Percentiles rank a stretch among this genome's conserved stretches.
phyloP scores from a whole-genome alignment of 2,888 invertebrate species.

The Adineta ricciae region DNA sequence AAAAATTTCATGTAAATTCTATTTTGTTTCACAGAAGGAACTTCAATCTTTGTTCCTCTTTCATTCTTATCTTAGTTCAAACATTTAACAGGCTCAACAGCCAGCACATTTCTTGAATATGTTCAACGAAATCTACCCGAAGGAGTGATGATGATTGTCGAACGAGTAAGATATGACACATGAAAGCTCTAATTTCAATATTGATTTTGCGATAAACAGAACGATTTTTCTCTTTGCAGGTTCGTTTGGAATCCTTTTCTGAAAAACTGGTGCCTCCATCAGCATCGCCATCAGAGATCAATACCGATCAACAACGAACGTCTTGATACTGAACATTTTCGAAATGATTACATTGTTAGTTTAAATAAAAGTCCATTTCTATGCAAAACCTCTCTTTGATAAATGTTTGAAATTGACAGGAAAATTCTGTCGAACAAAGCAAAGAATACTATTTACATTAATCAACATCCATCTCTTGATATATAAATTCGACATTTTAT shows the following conservation, averaged over 20 bases:
- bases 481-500: too few relatives aligned
- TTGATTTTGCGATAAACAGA: background rate
- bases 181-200: background rate
- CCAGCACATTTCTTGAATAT: constrained; percentile 88
- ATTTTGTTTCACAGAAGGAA: background rate
- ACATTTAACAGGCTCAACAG: constrained; percentile 81
- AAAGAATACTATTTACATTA: too few relatives aligned
- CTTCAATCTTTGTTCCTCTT: background rate
- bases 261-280: background rate
- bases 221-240: background rate
- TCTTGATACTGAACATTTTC: background rate
- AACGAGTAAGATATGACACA: background rate
- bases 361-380: background rate
- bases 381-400: background rate
- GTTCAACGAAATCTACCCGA: constrained; percentile 90
- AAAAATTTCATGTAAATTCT: constrained; percentile 59
- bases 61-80: constrained; percentile 54
- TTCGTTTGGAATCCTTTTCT: background rate
- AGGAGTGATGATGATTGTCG: constrained; percentile 76
- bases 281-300: background rate
- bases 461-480: too few relatives aligned
- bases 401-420: too few relatives aligned
- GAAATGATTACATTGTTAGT: background rate
- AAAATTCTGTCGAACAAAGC: background rate
- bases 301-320: background rate